Conservation (phyloP, 1,140 invertebrate species). For the Neelides sp. region DNA sequence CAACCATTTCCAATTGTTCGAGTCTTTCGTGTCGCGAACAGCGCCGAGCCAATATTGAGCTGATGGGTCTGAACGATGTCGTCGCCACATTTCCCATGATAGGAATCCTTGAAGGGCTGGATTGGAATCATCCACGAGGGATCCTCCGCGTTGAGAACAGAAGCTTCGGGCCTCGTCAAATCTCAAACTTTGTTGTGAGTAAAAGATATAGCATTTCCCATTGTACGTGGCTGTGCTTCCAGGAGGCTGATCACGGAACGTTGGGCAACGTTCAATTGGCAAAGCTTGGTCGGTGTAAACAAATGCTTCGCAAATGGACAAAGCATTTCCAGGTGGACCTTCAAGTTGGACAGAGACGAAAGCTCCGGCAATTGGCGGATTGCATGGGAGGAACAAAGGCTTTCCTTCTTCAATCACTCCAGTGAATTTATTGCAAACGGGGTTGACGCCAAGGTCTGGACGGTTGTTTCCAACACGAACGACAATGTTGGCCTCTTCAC, state of each 20-base stretch:
- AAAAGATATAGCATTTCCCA: conserved; percentile 92
- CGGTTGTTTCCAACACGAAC: conserved; percentile 86
- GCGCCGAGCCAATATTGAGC: conserved; percentile 93
- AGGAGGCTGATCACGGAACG: conserved; percentile 79
- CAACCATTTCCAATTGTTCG: conserved; percentile 75
- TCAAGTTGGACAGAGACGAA: conserved; percentile 86
- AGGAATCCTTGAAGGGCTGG: conserved; percentile 64
- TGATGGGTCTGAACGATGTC: conserved; percentile 62
- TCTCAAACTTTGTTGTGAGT: conserved; percentile 68
- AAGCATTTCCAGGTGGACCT: conserved; percentile 48
- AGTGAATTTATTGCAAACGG: conserved; percentile 80
- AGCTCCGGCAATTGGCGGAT: conserved; percentile 86
- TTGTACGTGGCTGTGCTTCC: conserved; percentile 87
- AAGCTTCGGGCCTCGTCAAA: conserved; percentile 69
- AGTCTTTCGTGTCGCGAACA: conserved; percentile 61
- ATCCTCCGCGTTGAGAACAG: conserved; percentile 64
- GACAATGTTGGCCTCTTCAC: conserved; percentile 66
- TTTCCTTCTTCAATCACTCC: conserved; percentile 76
- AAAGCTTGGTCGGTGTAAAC: conserved; percentile 73
- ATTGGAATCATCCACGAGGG: conserved; percentile 81
- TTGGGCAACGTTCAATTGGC: conserved; percentile 82
- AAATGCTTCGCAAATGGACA: conserved; percentile 90
- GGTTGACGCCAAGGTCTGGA: conserved; percentile 83
- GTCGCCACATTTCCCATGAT: conserved; percentile 60
- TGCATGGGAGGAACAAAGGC: conserved; percentile 81